Evolutionary conservation across 2,888 invertebrate species (phyloP).

Genomic region (Drepana falcataria): DNA sequence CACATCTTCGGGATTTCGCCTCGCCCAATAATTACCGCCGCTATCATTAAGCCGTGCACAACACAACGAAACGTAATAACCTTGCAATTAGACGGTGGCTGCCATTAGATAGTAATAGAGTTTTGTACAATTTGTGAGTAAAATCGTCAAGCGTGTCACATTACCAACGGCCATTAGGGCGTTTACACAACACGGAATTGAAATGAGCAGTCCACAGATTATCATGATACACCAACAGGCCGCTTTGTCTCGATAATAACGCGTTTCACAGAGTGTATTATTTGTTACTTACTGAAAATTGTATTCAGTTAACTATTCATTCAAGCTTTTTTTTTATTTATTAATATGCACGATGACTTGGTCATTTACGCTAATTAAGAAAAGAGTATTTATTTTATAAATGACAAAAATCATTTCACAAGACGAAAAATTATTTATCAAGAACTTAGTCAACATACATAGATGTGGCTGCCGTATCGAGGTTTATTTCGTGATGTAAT

Average conservation of each 20-base stretch:
- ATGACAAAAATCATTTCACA: too few species aligned
- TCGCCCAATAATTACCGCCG: slow-evolving; percentile 72
- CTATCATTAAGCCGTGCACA: slow-evolving; percentile 71
- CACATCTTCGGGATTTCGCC: slow-evolving; percentile 76
- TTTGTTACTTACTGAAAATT: background rate
- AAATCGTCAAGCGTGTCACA: slow-evolving; percentile 79
- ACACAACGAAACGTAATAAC: slow-evolving; percentile 76
- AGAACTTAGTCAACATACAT: too few species aligned
- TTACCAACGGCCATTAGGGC: slow-evolving; percentile 76
- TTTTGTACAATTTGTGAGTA: slow-evolving; percentile 79
- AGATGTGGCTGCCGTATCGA: too few species aligned
- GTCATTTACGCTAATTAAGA: too few species aligned
- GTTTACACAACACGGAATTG: slow-evolving; percentile 78
- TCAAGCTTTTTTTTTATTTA: too few species aligned
- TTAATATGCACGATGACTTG: too few species aligned
- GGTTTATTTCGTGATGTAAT: too few species aligned
- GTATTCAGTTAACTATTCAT: too few species aligned
- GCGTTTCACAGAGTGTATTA: slow-evolving; percentile 49
- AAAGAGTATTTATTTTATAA: too few species aligned
- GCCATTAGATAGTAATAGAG: slow-evolving; percentile 78
- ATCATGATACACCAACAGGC: slow-evolving; percentile 74
- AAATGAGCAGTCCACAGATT: slow-evolving; percentile 76
- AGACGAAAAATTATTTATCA: too few species aligned
- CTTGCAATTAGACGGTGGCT: slow-evolving; percentile 75
- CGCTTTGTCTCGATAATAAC: slow-evolving; percentile 75